Base-by-base conservation (phyloP, 2,888 invertebrate genomes). In the Pseudeuparius sepicola region DNA sequence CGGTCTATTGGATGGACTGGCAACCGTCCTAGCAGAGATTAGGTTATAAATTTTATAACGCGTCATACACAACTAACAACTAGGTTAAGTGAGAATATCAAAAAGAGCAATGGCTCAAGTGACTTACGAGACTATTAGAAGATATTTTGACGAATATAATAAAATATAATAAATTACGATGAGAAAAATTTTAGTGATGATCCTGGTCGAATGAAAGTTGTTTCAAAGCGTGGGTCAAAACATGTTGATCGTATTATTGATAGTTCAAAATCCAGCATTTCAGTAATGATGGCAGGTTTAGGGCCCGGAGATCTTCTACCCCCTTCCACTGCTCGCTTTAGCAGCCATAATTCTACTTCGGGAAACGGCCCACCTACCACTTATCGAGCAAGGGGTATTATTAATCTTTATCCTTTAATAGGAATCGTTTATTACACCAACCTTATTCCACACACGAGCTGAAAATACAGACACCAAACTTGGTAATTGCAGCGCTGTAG, bases 221-320 rank as follows among this genome's bases (percentile, higher is more conserved):
- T 20, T 20, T 7, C 20, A 20, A 6, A 20, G 20, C 20, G 20
- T 20, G 20, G 20, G 20, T 20, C 20, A 20, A 20, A 20, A 20
- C 20, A 20, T 20, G 20, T 20, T 7, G n/a, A 6, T n/a, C 20
- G 20, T n/a, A 20, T 20, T 20, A 20, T 20, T 7, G 20, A 20
- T 20, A 20, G 20, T 20, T 20, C 20, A n/a, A 20, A 20, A 20
- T 20, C 20, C 20, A 20, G 20, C 20, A n/a, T 20, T 20, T 20
- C 20, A n/a, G n/a, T 20, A 7, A 20, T 20, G 20, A 20, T 20
- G n/a, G 20, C n/a, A 20, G 20, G n/a, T 20, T 20, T n/a, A 20
- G 7, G 20, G 20, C n/a, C 20, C 7, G 20, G 20, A 20, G 20
- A n/a, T n/a, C 20, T 20, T 20, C 20, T 20, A 7, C 20, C 20